Conservation (phyloP, 2,888 invertebrate species). For the Cephus spinipes region DNA sequence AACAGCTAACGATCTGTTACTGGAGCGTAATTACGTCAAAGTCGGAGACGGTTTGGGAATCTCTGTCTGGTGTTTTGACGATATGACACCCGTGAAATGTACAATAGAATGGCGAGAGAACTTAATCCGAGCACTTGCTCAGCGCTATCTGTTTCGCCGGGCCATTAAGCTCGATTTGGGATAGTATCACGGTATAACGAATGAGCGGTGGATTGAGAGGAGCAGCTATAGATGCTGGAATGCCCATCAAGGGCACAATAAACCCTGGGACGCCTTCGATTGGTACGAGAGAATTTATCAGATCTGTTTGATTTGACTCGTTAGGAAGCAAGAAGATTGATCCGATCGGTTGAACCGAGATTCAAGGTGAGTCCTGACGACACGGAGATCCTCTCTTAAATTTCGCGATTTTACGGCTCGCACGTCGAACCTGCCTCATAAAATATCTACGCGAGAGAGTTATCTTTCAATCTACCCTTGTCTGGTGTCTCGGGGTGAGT, state of each 20-base stretch:
- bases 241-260: neutral
- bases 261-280: neutral
- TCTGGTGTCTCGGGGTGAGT: neutral
- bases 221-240: neutral
- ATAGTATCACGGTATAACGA: conserved; percentile 32
- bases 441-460: conserved; percentile 44
- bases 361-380: neutral
- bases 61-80: neutral
- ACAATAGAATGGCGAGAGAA: conserved; percentile 2
- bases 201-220: conserved; percentile 26
- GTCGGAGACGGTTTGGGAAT: conserved; percentile 7
- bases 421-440: conserved; percentile 45
- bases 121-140: conserved; percentile 38
- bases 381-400: conserved; percentile 9
- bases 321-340: neutral
- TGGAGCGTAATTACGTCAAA: conserved; percentile 32
- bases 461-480: conserved; percentile 49
- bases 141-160: conserved; percentile 39
- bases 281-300: neutral
- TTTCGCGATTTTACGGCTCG: conserved; percentile 52
- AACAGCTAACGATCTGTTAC: neutral
- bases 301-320: neutral
- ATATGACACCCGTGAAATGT: neutral
- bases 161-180: conserved; percentile 34
- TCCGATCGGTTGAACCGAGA: neutral